Conservation (phyloP, 2,113 vertebrate genomes). For the Heterotilapia buettikoferi region DNA sequence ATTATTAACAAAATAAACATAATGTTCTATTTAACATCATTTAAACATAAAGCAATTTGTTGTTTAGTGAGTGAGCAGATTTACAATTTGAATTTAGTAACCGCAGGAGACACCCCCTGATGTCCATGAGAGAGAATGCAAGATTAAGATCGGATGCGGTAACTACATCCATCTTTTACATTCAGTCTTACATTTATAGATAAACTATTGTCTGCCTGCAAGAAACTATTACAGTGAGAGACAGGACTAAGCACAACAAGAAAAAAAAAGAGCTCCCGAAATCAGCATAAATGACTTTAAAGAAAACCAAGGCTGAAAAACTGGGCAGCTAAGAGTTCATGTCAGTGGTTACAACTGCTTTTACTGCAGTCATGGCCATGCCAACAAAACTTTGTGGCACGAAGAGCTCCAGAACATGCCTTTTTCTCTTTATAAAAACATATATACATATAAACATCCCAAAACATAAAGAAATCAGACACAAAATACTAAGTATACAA, state of each 20-base stretch:
- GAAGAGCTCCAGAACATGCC: neutral
- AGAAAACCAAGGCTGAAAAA: neutral
- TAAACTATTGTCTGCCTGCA: neutral
- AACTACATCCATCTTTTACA: neutral
- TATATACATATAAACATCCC: neutral
- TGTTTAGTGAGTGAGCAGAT: neutral
- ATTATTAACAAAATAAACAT: neutral
- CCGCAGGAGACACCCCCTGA: neutral
- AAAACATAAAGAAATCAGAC: neutral
- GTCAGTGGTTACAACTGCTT: neutral
- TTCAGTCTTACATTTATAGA: neutral
- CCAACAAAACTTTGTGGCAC: neutral
- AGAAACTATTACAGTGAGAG: neutral
- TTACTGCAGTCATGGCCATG: neutral
- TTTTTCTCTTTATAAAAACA: neutral
- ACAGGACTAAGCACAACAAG: neutral
- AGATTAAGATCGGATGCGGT: neutral
- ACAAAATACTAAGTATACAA: neutral
- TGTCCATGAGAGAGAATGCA: neutral
- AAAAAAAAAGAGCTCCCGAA: neutral
- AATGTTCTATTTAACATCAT: neutral
- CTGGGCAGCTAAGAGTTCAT: neutral
- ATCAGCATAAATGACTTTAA: neutral
- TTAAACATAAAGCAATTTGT: neutral
- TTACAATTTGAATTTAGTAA: neutral